Base-by-base conservation (phyloP, 2,888 invertebrate genomes). In the Ceriagrion tenellum region DNA sequence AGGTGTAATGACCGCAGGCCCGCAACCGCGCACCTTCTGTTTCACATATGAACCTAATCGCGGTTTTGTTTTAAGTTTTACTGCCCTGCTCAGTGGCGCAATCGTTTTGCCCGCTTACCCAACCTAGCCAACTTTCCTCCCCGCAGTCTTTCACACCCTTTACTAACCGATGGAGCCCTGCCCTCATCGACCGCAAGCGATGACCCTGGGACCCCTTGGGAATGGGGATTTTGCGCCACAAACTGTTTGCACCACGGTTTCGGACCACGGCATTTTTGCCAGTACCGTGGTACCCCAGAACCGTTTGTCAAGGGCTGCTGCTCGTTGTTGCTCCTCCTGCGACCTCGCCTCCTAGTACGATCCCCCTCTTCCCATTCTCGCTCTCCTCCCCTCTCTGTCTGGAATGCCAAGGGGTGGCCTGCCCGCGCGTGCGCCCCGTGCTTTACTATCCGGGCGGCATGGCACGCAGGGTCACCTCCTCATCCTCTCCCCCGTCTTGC, bases 291-390 rank as follows among this genome's bases (percentile, higher is more conserved):
- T 30, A 47, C 69, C 47, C 69, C 91, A 63, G 40, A 59, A 47
- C 93, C 93, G 13, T 93, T 81, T 81, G 81, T 81, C 81, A 35
- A 35, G 81, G 81, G 35, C 35, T 81, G 81, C 81, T 81, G 35
- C 81, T n/a, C 69, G 26, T 47, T 69, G 18, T 74, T 35, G 55
- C 91, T 40, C 40, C 63, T 55, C 91, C n/a, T n/a, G n/a, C 1
- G 23, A 23, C 55, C 16, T 55, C 26, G n/a, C 59, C 20, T 26
- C 47, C 89, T 89, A n/a, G n/a, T n/a, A 8, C 55, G 23, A 6
- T n/a, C 35, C 20, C 89, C 13, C 91, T 47, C 93, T 26, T 47
- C 69, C 89, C 26, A 26, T 23, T 2, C 12, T 35, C 55, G 10
- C 26, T 30, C 23, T 12, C 55, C 55, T 47, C 89, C 16, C 89